Base-by-base conservation (phyloP, 2,113 vertebrate species). In the Recurvirostra avosetta region DNA sequence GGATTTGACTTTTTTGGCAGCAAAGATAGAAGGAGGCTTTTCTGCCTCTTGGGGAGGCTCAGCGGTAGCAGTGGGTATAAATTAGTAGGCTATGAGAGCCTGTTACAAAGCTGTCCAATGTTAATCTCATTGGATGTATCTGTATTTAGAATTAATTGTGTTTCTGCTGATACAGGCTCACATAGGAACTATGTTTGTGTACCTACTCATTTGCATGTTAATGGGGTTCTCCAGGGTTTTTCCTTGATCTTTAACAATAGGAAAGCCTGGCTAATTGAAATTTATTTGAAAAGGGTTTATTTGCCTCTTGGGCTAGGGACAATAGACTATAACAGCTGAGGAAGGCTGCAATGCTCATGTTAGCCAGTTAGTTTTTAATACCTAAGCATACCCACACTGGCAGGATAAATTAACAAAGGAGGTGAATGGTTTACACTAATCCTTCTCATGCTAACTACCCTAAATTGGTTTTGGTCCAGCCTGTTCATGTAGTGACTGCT, bases 141-240 rank as follows among this genome's bases (percentile, higher is more conserved):
- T 94, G 84, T 76, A 88, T 90, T 89, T 87, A 70, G 89, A 94
- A 94, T 91, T 91, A 95, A 88, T 90, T 93, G 59, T 96, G 50
- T 86, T 95, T 88, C 90, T 90, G 78, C 86, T 88, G 91, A 88
- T 93, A 92, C 53, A 65, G 75, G 67, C 94, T 95, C 67, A 65
- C 70, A 61, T 13, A 85, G 75, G 83, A 94, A 6, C 88, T 75
- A 0, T 91, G 79, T 87, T 92, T 97, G 89, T 95, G 73, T 91
- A 94, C 91, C 86, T 87, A 59, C 80, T 95, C 91, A 94, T 95
- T 91, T 95, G 84, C 94, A 92, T 95, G 77, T 70, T 97, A 97
- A 96, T 96, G 66, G 91, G 50, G 80, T 91, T 97, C 94, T 95
- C 94, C 56, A 62, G 94, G 86, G 84, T 61, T 92, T 95, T 97